Evolutionary conservation across 2,113 vertebrate genomes (phyloP), one percentile per base, ranked within the genome.

Genomic region (Noctilio leporinus): DNA sequence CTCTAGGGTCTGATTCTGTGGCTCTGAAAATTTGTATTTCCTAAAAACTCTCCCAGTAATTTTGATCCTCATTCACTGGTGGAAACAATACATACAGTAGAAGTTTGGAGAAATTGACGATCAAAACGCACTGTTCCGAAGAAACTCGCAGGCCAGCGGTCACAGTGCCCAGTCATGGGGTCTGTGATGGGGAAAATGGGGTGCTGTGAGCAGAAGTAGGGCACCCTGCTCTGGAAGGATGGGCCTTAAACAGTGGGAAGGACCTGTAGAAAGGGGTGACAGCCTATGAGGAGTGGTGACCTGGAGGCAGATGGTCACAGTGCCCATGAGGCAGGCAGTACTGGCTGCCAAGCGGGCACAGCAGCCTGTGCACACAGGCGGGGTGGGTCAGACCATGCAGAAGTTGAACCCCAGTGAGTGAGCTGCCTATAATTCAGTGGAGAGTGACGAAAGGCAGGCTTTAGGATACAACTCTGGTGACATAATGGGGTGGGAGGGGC

Each of bases 21-120:
- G 43, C 19, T 80, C 64, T 47, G 35, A 94, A 69, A 94, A 96
- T 76, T 55, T 75, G 16, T 75, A 17, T 59, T 78, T 94, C 30
- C 26, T 92, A 81, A 92, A 35, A 83, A 87, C 10, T 59, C 4
- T 26, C 15, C 35, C 55, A 47, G n/a, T 43, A 70, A 69, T 64
- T 91, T 59, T 87, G 57, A 62, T 92, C 72, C 38, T 73, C 38
- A 10, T 45, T 49, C 86, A 45, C 5, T 45, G 20, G 33, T 55
- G 76, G n/a, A 95, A 84, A 87, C n/a, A 83, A 64, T 38, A 73
- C 67, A 70, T 59, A n/a, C 10, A 90, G 38, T 20, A 55, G 33
- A 69, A 83, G 28, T n/a, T 49, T 33, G 55, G n/a, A 45, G 64
- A 89, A 78, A 62, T 45, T 38, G 9, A 78, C 69, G 26, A 59